These are phyloP conservation scores for Creontiades dilutus DNA, from an alignment of 2,888 invertebrate species.

Conservation along the genomic window DNA sequence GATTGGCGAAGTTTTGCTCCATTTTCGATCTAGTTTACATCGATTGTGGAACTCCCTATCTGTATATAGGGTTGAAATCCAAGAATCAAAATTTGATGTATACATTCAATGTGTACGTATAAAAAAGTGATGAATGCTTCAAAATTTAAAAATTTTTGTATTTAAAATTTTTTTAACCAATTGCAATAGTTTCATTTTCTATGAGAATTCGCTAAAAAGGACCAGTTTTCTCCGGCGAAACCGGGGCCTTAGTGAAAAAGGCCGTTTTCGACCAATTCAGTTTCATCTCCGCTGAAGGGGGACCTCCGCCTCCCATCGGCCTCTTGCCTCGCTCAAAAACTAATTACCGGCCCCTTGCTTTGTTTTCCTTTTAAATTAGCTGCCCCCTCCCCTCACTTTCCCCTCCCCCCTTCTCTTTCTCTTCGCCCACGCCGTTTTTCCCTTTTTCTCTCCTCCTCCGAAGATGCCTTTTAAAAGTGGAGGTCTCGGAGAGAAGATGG, in stretches of 20 bases:
- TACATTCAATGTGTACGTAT: too few species aligned
- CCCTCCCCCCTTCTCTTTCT: not conserved
- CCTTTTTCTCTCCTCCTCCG: not conserved
- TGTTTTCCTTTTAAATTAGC: constrained; percentile 70
- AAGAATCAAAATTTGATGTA: too few species aligned
- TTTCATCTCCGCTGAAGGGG: constrained; percentile 49
- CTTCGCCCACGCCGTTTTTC: constrained; percentile 11
- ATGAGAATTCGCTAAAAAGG: too few species aligned
- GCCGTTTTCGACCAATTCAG: constrained; percentile 52
- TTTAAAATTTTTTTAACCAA: too few species aligned
- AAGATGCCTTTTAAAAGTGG: constrained; percentile 50
- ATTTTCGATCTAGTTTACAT: too few species aligned
- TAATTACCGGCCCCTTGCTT: constrained; percentile 70
- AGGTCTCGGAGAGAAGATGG: constrained; percentile 12
- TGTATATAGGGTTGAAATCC: too few species aligned
- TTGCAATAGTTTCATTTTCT: too few species aligned
- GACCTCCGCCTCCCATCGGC: constrained; percentile 25
- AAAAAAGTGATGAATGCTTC: too few species aligned
- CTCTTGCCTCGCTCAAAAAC: constrained; percentile 61
- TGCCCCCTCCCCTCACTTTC: constrained; percentile 30
- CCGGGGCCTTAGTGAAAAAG: not conserved
- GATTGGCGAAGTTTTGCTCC: too few species aligned
- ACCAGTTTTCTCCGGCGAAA: constrained; percentile 16
- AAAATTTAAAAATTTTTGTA: too few species aligned
- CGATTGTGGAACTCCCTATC: too few species aligned